Base-by-base conservation (phyloP, 1,140 invertebrate species). In the Acyrthosiphon pisum region DNA sequence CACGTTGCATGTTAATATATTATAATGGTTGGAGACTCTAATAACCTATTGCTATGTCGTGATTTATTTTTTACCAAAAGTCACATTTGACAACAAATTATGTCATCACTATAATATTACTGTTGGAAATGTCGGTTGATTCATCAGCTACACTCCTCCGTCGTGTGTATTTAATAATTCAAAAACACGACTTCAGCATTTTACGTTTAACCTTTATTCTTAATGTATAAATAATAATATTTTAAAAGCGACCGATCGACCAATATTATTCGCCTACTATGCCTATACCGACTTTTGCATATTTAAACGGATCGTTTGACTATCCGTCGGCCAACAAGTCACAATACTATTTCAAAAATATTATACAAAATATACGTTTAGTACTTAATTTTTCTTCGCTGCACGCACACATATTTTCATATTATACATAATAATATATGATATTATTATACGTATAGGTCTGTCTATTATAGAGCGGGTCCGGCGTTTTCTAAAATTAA, bases 401-500 rank as follows among this genome's bases (percentile, higher is more conserved):
- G 14, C 86, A 30, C 46, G 30, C 86, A 41, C 30, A 35, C 23
- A 37, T 37, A 83, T 44, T 44, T 84, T 30, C 23, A 30, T 86
- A 46, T 87, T 87, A 48, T n/a, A 53, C 30, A 44, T n/a, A n/a
- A n/a, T n/a, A n/a, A n/a, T n/a, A n/a, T 41, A 87, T 48, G 35
- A 44, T 84, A 84, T 53, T 53, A 46, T 41, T 89, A 53, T 37
- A 35, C 86, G 6, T 37, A 37, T 60, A 41, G 35, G 44, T 44
- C 53, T 41, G 89, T 90, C 8, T 37, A 89, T 89, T 89, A 56
- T 89, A 89, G 50, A 89, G 50, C 88, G 88, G 88, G 88, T 90
- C 53, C 56, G 89, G 56, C 30, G 89, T 60, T 90, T 90, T 90
- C 89, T 90, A 90, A 90, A 90, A 90, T 90, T 90, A 90, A 90